Base-by-base conservation (phyloP, 1,140 invertebrate genomes). In the Bombus turneri region DNA sequence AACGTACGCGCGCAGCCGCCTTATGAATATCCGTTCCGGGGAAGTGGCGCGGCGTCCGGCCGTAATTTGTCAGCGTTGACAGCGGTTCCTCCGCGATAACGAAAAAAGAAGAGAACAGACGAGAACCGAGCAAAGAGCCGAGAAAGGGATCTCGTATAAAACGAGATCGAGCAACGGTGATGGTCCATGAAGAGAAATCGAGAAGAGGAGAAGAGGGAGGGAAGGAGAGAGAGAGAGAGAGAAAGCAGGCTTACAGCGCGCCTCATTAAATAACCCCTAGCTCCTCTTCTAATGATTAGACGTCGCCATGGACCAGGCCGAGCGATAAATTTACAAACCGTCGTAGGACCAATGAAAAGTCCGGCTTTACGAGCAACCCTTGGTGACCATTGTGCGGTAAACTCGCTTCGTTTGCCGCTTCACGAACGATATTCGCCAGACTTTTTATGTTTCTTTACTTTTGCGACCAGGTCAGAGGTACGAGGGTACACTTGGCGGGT, bases 61-160 rank as follows among this genome's bases (percentile, higher is more conserved):
- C 41, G 73, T 69, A 88, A 89, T 89, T 89, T 89, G 88, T 89
- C 88, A 89, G 79, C 37, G 88, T 88, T 89, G 87, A 89, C 88
- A 80, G 84, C 71, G 88, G 88, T 81, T 89, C 85, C 83, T 59
- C 77, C 64, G 81, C 68, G 88, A 89, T 86, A 85, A 88, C 86
- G 69, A 87, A 88, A 89, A 81, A 83, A 77, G 53, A n/a, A 22
- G 22, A 57, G 22, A 25, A 57, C 2, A 22, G 66, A 22, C 15
- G 31, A 25, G 66, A 22, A 37, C 18, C 31, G 66, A 31, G 15
- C 18, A 34, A 68, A 34, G 13, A 62, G 8, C 5, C 18, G 31
- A 57, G 13, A 13, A 22, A 10, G 64, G 53, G 66, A 84, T 73
- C 68, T 73, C 59, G 66, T 39, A 85, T 74, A 76, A 62, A 76